Percentiles rank a stretch among this genome's conserved stretches.
These are phyloP conservation scores for Enoplolaimus lenunculus DNA, from an alignment of 2,888 invertebrate genomes.

Conservation along the genomic window DNA sequence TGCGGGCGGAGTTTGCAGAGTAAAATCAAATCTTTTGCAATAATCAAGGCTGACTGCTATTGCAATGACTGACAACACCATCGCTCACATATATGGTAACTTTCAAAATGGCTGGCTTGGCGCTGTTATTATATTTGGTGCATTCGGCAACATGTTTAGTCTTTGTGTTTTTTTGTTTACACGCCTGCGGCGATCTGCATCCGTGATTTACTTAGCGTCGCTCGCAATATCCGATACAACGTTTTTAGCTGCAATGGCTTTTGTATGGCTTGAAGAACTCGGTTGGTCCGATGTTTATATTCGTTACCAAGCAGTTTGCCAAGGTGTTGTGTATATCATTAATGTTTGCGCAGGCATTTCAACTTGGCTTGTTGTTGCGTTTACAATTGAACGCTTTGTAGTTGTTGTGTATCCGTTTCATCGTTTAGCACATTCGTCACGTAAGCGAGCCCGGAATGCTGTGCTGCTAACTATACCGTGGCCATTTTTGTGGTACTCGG, in stretches of 20 bases:
- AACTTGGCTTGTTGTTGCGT: conserved; percentile 15
- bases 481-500: not conserved
- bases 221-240: conserved; percentile 5
- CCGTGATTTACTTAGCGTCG: conserved; percentile 6
- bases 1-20: too few species aligned
- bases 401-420: not conserved
- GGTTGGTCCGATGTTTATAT: not conserved
- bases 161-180: conserved; percentile 1
- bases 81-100: too few species aligned
- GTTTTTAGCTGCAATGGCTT: conserved; percentile 3
- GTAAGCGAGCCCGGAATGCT: not conserved
- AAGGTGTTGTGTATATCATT: not conserved
- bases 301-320: not conserved
- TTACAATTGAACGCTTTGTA: conserved; percentile 18
- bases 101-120: too few species aligned
- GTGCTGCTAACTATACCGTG: not conserved
- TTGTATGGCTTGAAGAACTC: not conserved
- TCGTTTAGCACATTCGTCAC: not conserved
- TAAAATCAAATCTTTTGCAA: too few species aligned
- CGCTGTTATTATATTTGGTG: not conserved
- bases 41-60: too few species aligned
- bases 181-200: not conserved
- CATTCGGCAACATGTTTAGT: conserved; percentile 7
- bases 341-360: conserved; percentile 11
- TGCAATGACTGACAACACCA: too few species aligned